Evolutionary conservation across 2,888 invertebrate species (phyloP), one percentile per base, ranked within the genome.

Genomic region (Campaea margaritaria): DNA sequence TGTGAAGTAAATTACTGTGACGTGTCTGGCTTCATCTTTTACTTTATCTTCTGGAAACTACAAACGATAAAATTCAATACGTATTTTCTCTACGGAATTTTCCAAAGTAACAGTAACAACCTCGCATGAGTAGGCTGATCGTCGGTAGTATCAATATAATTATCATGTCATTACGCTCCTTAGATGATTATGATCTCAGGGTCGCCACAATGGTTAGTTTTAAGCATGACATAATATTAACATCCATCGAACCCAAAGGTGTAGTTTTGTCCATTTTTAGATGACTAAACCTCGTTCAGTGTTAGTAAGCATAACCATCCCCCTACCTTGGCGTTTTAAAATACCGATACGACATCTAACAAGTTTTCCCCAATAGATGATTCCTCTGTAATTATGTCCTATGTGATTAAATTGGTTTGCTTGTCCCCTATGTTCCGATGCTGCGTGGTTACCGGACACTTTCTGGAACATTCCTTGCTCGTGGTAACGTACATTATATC

Each of bases 271-370:
- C 60, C 60, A 54, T 12, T 59, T 50, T 53, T 61, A 56, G 55
- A 52, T 44, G 13, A 61, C 68, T 73, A 73, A 73, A 72, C 65
- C 65, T 68, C 80, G 78, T 75, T 62, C 49, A 62, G 65, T 72
- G 72, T 77, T 75, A 72, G 76, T 51, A 42, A 68, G 72, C 58
- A 76, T 85, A 83, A 87, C 60, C 43, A 60, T 53, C 84, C 85
- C 91, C 91, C 91, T 92, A 91, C 91, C 91, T 92, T 92, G 91
- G 90, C 87, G 87, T 89, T 88, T 85, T 78, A 71, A 63, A 63
- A 67, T 54, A 54, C 45, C 63, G 57, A 69, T 64, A 69, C 71
- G 68, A 67, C 62, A 64, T 81, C 78, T 82, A 84, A 87, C 85
- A 76, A 64, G 70, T 76, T 54, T 14, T 44, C 55, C 61, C 59